Base-by-base conservation (phyloP, 2,113 vertebrate species). In the Sinosuthora webbiana region DNA sequence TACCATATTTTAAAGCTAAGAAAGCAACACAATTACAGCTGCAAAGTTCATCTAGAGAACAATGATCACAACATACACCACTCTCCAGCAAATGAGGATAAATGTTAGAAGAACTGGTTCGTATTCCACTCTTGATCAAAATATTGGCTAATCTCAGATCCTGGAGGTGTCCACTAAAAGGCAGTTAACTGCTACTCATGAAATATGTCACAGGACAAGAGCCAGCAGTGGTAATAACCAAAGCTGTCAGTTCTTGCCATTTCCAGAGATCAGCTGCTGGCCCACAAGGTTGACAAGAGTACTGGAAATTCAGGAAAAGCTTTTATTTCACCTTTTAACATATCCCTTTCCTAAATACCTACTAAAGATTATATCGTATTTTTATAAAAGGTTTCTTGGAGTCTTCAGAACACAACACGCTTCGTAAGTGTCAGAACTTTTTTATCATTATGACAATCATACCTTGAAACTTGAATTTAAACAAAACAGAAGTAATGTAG, bases 391-490 rank as follows among this genome's bases (percentile, higher is more conserved):
- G 7, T 65, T 49, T 69, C 44, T 20, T 47, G 11, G 19, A 35
- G 31, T 77, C 49, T 78, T 78, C 27, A 44, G 33, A n/a, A 63
- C 24, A 42, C 4, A 39, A 25, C 25, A 35, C 5, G 1, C 31
- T 49, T 77, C 0, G 0, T 11, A 83, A 42, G 5, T 25, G 4
- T 27, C 64, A 62, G 15, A 78, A 30, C 5, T 33, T 83, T 39
- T 60, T 23, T 21, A 41, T 39, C 59, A 71, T n/a, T 81, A 91
- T 5, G 7, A 27, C 23, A 75, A 63, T n/a, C 6, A 11, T 17
- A 68, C n/a, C 24, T 67, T 76, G 10, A 76, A 93, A 91, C 68
- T 2, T 30, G 6, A 73, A 60, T 60, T 87, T 23, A 82, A 94
- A 78, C 12, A 63, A 24, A 91, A 50, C 35, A 78, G 59, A 93